A percentile compares a stretch with the other conserved stretches of the same genome.
Evolutionary conservation across 2,113 vertebrate genomes (phyloP).

Genomic region (Dipodomys stephensi): DNA sequence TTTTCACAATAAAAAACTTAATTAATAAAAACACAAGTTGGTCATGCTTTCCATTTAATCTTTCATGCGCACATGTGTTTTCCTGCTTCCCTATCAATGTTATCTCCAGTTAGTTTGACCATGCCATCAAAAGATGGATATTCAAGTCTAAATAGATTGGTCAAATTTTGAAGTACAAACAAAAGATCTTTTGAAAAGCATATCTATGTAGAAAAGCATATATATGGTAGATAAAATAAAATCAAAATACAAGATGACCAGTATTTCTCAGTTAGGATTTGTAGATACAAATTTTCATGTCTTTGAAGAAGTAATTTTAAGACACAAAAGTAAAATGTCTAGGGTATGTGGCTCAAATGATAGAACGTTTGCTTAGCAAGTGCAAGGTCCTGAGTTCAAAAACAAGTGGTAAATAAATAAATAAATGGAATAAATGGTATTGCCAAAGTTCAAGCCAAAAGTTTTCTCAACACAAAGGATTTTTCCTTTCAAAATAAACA

Average conservation of each 20-base stretch:
- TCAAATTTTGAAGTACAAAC: constrained; percentile 23
- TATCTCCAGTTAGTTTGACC: not conserved
- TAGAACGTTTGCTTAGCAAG: too few species aligned
- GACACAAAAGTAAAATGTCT: not conserved
- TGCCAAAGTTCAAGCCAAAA: not conserved
- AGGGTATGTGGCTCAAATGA: too few species aligned
- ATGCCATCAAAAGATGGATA: not conserved
- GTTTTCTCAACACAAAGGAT: not conserved
- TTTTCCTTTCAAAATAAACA: constrained; percentile 49
- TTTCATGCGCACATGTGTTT: not conserved
- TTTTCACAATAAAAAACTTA: too few species aligned
- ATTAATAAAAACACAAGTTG: not conserved
- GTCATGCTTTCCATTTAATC: not conserved
- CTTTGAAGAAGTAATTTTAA: constrained; percentile 1
- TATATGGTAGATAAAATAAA: constrained; percentile 11
- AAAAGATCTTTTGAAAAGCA: not conserved
- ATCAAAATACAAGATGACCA: constrained; percentile 17
- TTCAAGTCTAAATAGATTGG: not conserved
- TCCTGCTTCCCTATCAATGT: not conserved
- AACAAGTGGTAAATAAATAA: too few species aligned
- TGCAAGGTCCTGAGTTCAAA: too few species aligned
- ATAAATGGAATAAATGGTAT: not conserved
- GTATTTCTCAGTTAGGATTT: not conserved
- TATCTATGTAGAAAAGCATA: not conserved
- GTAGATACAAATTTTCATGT: not conserved